Evolutionary conservation across 2,113 vertebrate genomes (phyloP), one percentile per base, ranked within the genome.

Genomic region (Zootoca vivipara): DNA sequence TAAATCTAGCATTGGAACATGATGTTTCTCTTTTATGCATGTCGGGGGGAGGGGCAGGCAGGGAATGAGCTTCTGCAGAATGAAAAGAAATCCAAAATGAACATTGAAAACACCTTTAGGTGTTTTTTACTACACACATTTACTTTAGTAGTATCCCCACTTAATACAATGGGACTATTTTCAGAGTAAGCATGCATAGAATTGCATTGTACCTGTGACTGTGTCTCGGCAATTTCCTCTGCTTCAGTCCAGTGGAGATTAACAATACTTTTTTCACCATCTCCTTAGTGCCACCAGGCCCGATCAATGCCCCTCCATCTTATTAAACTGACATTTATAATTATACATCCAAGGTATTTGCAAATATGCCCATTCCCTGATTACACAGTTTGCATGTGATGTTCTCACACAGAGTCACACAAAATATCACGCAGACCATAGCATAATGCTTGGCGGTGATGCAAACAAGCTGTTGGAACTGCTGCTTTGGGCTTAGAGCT

Each of bases 401-500:
- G 16, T 58, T 87, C 85, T 87, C 65, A 69, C 64, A 86, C 64
- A 86, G 64, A 79, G 75, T 7, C 8, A 33, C 40, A 78, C 74
- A 78, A 78, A 56, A 72, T 70, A 80, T 15, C 90, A 7, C 64
- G 70, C 28, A 1, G 74, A 73, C 80, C 40, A 18, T 33, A 30
- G 20, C 74, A 72, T 42, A 89, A 78, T 85, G 72, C 20, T 58
- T 70, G 28, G 83, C 28, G 1, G 28, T 1, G 13, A 72, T 52
- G 46, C 20, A 74, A 92, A 90, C 20, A 90, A 91, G 82, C 83
- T 72, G 82, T 78, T 58, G 33, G 40, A 78, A 64, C 42, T 82
- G 20, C 78, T 85, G 52, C 90, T 84, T 78, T 79, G 58, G 84
- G 74, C n/a, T 80, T 78, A 26, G 73, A 90, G 35, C 26, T 10